These are phyloP conservation scores for Actinia tenebrosa DNA, from an alignment of 64 coral and sea anemone genomes.

Conservation along the genomic window DNA sequence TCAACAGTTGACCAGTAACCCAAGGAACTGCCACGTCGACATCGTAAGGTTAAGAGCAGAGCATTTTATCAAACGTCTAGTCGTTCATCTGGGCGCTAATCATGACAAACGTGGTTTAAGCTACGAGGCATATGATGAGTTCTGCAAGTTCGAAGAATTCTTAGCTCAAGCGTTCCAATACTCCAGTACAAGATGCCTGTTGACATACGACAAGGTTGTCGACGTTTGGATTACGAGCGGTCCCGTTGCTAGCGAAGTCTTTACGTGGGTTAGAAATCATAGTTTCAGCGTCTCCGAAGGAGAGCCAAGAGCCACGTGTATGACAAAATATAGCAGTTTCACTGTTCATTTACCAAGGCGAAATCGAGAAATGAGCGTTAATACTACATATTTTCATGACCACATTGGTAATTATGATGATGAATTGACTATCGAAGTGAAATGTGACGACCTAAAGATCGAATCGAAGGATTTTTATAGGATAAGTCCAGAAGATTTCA, in stretches of 20 bases:
- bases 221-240: constrained; percentile 52
- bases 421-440: constrained; percentile 24
- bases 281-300: constrained; percentile 3
- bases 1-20: constrained; percentile 19
- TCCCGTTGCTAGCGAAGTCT: constrained; percentile 58
- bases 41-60: constrained; percentile 43
- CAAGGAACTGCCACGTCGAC: constrained; percentile 33
- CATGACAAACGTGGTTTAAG: neutral
- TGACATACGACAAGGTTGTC: constrained; percentile 34
- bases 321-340: constrained; percentile 19
- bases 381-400: constrained; percentile 49
- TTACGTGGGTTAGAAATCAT: constrained; percentile 41
- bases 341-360: constrained; percentile 39
- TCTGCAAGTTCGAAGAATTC: neutral
- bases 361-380: constrained; percentile 26
- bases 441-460: no score
- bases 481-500: constrained; percentile 23
- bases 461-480: neutral
- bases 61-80: constrained; percentile 40
- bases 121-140: constrained; percentile 21
- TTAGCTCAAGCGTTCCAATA: neutral
- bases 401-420: constrained; percentile 37
- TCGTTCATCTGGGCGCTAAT: neutral
- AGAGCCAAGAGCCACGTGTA: constrained; percentile 42
- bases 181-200: neutral